Conservation (phyloP, 2,797 vertebrate genomes). For the Pipistrellus pygmaeus region DNA sequence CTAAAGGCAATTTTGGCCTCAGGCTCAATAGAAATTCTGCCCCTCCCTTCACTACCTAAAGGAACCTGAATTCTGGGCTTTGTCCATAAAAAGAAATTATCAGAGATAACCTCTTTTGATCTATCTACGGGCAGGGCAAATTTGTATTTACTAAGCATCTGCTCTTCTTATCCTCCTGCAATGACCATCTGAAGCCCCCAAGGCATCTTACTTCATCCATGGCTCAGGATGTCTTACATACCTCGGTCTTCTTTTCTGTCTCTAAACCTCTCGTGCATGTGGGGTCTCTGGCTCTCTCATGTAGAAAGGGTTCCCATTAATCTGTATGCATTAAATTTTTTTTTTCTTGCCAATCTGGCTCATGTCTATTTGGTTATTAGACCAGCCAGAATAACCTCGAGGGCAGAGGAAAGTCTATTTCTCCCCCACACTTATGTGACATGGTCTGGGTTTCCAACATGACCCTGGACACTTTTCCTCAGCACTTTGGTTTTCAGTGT, state of each 20-base stretch:
- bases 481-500: not conserved
- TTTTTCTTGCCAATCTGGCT: not conserved
- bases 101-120: not conserved
- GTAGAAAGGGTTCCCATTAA: not conserved
- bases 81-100: not conserved
- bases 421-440: not conserved
- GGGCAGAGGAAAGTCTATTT: not conserved
- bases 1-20: not conserved
- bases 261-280: not conserved
- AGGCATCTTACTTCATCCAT: too few species aligned
- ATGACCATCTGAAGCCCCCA: not conserved
- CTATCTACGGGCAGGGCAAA: too few species aligned
- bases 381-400: not conserved
- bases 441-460: not conserved
- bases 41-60: not conserved
- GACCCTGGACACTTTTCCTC: too few species aligned
- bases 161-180: not conserved
- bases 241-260: not conserved
- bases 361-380: not conserved
- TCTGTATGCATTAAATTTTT: not conserved
- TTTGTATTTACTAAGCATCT: not conserved
- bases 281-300: not conserved
- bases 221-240: not conserved
- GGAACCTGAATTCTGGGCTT: not conserved
- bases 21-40: not conserved